phyloP scores from a whole-genome alignment of 2,797 vertebrate species.

The Acanthurus tractus region DNA sequence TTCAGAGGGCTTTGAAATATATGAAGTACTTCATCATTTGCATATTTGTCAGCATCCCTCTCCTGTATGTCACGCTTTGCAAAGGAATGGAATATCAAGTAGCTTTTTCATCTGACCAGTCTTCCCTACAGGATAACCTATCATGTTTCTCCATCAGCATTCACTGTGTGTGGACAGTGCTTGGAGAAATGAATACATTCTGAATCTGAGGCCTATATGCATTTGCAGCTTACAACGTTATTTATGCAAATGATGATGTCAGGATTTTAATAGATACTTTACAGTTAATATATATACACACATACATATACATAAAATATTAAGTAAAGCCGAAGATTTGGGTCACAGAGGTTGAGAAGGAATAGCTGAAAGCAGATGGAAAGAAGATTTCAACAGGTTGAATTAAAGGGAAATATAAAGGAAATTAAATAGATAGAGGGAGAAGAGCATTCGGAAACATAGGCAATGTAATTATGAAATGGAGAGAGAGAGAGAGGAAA shows the following conservation, averaged over 20 bases:
- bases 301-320: constrained; percentile 3
- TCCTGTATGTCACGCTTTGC: constrained; percentile 70
- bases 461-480: constrained; percentile 60
- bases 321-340: not conserved
- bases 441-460: constrained; percentile 35
- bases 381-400: constrained; percentile 29
- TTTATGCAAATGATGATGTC: constrained; percentile 63
- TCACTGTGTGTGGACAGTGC: constrained; percentile 71
- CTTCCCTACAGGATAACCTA: constrained; percentile 70
- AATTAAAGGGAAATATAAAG: constrained; percentile 28
- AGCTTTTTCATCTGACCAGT: constrained; percentile 70
- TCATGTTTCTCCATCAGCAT: constrained; percentile 75
- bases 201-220: constrained; percentile 34
- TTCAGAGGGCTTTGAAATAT: constrained; percentile 56
- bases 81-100: constrained; percentile 76
- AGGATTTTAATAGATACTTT: constrained; percentile 46
- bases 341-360: constrained; percentile 23
- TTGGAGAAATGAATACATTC: constrained; percentile 48
- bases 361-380: not conserved
- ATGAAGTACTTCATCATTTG: constrained; percentile 69
- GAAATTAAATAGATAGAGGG: constrained; percentile 33
- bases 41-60: constrained; percentile 69
- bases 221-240: constrained; percentile 41
- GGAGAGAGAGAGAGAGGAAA: constrained; percentile 50
- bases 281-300: constrained; percentile 34